Percentiles rank a stretch among this genome's conserved stretches.
Conservation (phyloP, 2,888 invertebrate genomes). For the Stenchaetothrips biformis region DNA sequence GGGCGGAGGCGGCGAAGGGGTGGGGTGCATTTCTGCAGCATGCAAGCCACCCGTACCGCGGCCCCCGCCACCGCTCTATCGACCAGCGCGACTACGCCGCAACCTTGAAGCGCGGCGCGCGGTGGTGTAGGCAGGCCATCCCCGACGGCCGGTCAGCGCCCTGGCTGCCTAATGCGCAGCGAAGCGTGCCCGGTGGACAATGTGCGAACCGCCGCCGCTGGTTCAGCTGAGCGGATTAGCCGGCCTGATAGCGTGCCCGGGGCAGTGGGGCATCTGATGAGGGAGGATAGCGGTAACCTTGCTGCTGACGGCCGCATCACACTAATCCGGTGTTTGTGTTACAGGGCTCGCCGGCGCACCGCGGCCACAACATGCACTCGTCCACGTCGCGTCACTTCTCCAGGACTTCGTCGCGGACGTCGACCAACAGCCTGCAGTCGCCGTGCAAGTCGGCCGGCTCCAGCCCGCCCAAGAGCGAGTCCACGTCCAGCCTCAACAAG, state of each 20-base stretch:
- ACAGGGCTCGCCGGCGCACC: conserved; percentile 53
- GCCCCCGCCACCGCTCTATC: background rate
- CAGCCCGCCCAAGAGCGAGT: conserved; percentile 58
- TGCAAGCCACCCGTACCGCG: no score
- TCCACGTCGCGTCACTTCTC: conserved; percentile 59
- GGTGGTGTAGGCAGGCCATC: background rate
- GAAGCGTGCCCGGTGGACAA: no score
- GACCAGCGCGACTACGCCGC: background rate
- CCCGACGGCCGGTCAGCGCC: background rate
- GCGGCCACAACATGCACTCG: conserved; percentile 59
- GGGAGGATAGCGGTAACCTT: background rate
- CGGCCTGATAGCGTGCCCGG: background rate
- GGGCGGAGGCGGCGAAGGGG: background rate
- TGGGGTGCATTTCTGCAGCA: background rate
- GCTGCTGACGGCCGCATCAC: background rate
- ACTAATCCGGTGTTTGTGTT: background rate
- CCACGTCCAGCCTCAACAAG: conserved; percentile 62
- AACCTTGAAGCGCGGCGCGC: background rate
- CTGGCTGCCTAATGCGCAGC: background rate
- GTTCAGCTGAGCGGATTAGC: background rate
- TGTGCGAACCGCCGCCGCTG: no score
- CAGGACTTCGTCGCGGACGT: conserved; percentile 57
- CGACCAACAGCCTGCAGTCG: conserved; percentile 59
- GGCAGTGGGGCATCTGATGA: background rate
- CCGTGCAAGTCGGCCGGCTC: conserved; percentile 62